Evolutionary conservation across 2,888 invertebrate genomes (phyloP), one percentile per base, ranked within the genome.

Genomic region (Athalia circularis): DNA sequence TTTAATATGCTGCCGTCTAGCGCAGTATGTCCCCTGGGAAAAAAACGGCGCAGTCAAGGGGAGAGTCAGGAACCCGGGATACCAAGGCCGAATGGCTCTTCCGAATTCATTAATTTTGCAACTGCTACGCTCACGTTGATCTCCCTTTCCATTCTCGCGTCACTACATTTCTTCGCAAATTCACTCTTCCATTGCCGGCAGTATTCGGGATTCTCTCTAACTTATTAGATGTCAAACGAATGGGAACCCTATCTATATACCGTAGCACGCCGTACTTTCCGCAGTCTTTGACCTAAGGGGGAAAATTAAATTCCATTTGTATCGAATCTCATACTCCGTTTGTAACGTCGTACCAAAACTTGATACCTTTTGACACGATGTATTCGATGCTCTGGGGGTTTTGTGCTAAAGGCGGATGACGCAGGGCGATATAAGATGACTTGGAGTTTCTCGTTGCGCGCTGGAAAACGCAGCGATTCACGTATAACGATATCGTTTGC

Each of bases 201-300:
- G 29, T 29, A 72, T 72, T 9, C 47, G 59, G 9, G 45, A 72
- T 72, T 72, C 72, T 59, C 59, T 59, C 29, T 29, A 29, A 29
- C 29, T 29, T 29, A 13, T 72, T 13, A 72, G 59, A 5, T 5
- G 59, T 57, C 57, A 45, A 76, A 54, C 76, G 52, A 61, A 76
- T 70, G 54, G 61, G 2, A 29, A 29, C 29, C 29, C 29, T 76
- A 77, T 77, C 76, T 15, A 77, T 67, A 54, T 67, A 74, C 80
- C 75, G 61, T 80, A 70, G 74, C 80, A 78, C 78, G 80, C 83
- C 54, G 68, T 50, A 54, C 13, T n/a, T 64, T 13, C 52, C n/a
- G 68, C 29, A 68, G 43, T 29, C 29, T 29, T 29, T 29, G 43
- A 68, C 43, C 68, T 54, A 52, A 29, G 29, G 29, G 29, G 29